phyloP scores from a whole-genome alignment of 2,888 invertebrate species.

The Macaria notata region DNA sequence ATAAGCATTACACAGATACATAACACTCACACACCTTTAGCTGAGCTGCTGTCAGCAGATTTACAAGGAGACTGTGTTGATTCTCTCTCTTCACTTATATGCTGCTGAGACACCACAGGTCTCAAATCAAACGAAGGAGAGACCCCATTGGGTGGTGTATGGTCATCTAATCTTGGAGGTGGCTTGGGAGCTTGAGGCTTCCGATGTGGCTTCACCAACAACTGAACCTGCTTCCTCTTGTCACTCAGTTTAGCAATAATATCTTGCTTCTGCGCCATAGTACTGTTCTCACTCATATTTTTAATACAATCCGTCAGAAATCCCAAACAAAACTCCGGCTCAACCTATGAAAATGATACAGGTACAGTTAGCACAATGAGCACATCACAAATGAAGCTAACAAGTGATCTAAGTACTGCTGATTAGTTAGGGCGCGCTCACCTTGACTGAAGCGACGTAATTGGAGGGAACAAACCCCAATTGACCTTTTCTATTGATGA shows the following conservation, averaged over 20 bases:
- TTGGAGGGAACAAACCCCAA: slow-evolving; percentile 94
- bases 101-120: slow-evolving; percentile 74
- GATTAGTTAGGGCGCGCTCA: slow-evolving; percentile 54
- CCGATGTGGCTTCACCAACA: slow-evolving; percentile 53
- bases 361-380: no score
- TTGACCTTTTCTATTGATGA: slow-evolving; percentile 90
- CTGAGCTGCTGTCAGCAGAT: slow-evolving; percentile 44
- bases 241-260: slow-evolving; percentile 84
- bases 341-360: slow-evolving; percentile 72
- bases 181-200: slow-evolving; percentile 72
- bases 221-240: slow-evolving; percentile 84
- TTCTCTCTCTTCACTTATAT: slow-evolving; percentile 66
- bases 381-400: slow-evolving; percentile 23
- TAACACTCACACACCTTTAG: slow-evolving; percentile 48
- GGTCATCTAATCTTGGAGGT: slow-evolving; percentile 68
- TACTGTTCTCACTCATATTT: slow-evolving; percentile 71
- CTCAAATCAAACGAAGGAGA: slow-evolving; percentile 74
- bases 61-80: slow-evolving; percentile 57
- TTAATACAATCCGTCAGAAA: slow-evolving; percentile 88
- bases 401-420: slow-evolving; percentile 31
- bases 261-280: slow-evolving; percentile 83
- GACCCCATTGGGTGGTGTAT: slow-evolving; percentile 72
- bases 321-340: slow-evolving; percentile 86
- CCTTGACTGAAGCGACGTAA: slow-evolving; percentile 91
- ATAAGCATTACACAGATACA: no score